Base-by-base conservation (phyloP, 2,888 invertebrate species). In the Mesochorus sp. region DNA sequence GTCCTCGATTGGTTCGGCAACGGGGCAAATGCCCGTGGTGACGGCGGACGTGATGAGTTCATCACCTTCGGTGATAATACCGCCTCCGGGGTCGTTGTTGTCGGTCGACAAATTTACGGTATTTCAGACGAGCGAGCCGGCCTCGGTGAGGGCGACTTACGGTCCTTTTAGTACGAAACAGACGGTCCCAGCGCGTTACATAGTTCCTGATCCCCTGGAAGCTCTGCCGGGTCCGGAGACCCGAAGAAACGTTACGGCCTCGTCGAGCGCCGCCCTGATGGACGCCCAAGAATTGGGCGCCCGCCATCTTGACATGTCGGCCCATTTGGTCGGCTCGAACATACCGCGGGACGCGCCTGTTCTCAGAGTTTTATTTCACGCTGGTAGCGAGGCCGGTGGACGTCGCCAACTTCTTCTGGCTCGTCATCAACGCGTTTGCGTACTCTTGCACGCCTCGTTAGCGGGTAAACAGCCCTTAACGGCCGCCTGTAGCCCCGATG, bases 121-220 rank as follows among this genome's bases (percentile, higher is more conserved):
- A 37, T 95, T 98, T 85, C 97, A 97, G 91, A 97, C 97, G 39
- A 96, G 97, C 53, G 96, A 97, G 83, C 97, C 98, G 21, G 97
- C 97, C 31, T 97, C 97, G 21, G 96, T 98, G 44, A 94, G 97
- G 76, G 98, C 98, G 57, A 96, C 96, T 42, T 98, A 98, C 89
- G 98, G 98, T 2, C 98, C 98, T 4, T 98, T 98, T 92, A 97
- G 97, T 84, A 98, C 97, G 67, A 97, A 97, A 89, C 97, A 98
- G 92, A 97, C 97, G 0, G 97, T 98, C 39, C 97, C 97, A 39
- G 97, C 97, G 1, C 93, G 96, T 44, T 97, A 96, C 89, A 95
- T 97, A 77, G 96, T 97, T 59, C 97, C 97, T 3, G 97, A 97
- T 91, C 95, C 95, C 0, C 91, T 96, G 78, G 96, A 96, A 86